A percentile compares a stretch with the other conserved stretches of the same genome.
phyloP scores from a whole-genome alignment of 2,888 invertebrate genomes.

The Malthinus seriepunctatus region DNA sequence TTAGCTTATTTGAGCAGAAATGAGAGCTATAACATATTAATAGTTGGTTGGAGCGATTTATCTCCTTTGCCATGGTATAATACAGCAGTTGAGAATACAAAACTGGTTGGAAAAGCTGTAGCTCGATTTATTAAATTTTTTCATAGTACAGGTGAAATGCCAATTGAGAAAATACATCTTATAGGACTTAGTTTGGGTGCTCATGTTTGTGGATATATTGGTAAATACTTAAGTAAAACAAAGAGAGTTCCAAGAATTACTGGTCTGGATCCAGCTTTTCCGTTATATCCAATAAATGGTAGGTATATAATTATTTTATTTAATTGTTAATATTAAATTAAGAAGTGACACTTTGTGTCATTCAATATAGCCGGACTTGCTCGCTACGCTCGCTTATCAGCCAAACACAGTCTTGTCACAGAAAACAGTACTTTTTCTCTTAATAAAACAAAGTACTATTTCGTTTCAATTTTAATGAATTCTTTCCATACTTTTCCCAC shows the following conservation, averaged over 20 bases:
- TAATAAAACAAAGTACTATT: too few relatives aligned
- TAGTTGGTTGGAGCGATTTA: neutral
- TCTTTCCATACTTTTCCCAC: too few relatives aligned
- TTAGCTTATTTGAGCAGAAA: neutral
- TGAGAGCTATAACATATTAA: neutral
- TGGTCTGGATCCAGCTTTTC: neutral
- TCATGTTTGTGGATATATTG: neutral
- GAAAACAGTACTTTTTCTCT: too few relatives aligned
- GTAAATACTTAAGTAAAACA: neutral
- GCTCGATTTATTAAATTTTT: neutral
- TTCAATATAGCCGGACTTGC: too few relatives aligned
- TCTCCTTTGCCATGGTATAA: neutral
- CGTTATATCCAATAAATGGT: neutral
- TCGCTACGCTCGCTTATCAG: too few relatives aligned
- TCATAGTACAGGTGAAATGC: neutral
- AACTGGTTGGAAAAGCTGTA: neutral
- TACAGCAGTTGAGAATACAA: neutral
- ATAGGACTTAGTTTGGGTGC: constrained; percentile 2
- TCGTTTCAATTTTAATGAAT: too few relatives aligned
- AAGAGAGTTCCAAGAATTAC: neutral
- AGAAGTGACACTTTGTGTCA: too few relatives aligned
- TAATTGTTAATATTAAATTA: too few relatives aligned
- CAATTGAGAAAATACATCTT: neutral
- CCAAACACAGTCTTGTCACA: too few relatives aligned
- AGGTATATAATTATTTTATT: neutral